phyloP scores from a whole-genome alignment of 2,888 invertebrate species.

The Zygogramma bicolorata region DNA sequence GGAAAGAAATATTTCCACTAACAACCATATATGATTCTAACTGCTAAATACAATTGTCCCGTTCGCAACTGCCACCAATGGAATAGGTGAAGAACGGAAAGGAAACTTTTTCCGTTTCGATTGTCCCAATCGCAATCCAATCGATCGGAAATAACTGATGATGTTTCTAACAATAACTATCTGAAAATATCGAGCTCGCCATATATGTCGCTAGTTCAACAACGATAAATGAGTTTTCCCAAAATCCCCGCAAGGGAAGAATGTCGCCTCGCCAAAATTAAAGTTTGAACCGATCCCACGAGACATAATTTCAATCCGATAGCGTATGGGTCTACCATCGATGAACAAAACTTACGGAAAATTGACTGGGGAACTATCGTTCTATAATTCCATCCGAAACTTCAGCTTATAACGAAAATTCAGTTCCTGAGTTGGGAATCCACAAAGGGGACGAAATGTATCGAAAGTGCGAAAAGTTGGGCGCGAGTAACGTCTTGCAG shows the following conservation, averaged over 20 bases:
- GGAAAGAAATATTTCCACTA: no score
- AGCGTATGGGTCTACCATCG: constrained; percentile 4
- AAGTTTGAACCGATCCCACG: constrained; percentile 9
- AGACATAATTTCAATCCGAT: constrained; percentile 20
- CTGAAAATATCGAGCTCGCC: background rate
- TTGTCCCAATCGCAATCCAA: background rate
- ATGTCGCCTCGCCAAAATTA: constrained; percentile 11
- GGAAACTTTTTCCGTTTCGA: background rate
- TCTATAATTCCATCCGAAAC: constrained; percentile 24
- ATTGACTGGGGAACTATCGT: constrained; percentile 29
- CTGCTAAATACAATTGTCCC: no score
- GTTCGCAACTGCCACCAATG: no score
- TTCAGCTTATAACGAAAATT: constrained; percentile 30
- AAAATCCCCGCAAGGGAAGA: background rate
- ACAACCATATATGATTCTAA: no score
- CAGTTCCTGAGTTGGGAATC: constrained; percentile 26
- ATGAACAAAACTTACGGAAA: constrained; percentile 22
- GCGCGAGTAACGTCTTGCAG: constrained; percentile 20
- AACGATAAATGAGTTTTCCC: no score
- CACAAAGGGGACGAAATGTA: constrained; percentile 32
- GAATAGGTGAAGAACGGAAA: background rate
- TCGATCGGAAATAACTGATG: background rate
- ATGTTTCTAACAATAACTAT: background rate
- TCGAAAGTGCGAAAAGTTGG: constrained; percentile 28
- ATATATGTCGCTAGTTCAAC: background rate